Conservation (phyloP, 2,888 invertebrate species). For the Polydesmus complanatus region DNA sequence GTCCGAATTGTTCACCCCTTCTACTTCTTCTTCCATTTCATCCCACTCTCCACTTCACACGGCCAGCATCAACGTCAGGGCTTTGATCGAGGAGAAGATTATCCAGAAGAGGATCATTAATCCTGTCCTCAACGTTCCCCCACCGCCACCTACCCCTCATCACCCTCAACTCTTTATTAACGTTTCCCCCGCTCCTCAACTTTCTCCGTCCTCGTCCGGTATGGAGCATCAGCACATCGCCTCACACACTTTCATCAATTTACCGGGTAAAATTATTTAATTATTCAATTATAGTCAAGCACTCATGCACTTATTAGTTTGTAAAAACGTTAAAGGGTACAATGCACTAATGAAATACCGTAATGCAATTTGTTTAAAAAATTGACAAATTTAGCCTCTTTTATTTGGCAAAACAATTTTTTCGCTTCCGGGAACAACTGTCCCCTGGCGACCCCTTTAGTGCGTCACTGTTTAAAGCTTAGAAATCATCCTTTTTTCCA, state of each 20-base stretch:
- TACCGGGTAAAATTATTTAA: neutral
- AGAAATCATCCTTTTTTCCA: no score
- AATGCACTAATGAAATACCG: no score
- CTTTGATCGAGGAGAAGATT: constrained; percentile 83
- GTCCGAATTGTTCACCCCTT: neutral
- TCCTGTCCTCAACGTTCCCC: constrained; percentile 4
- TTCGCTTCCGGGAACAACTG: no score
- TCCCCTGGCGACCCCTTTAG: no score
- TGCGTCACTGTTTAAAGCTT: no score
- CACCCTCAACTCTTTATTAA: neutral
- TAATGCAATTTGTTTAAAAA: no score
- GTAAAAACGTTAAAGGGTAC: no score
- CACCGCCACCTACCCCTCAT: constrained; percentile 2
- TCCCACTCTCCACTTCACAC: constrained; percentile 63
- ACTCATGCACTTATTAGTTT: no score
- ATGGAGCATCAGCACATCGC: neutral
- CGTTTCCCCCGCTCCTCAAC: neutral
- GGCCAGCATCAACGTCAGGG: constrained; percentile 78
- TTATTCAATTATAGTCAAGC: no score
- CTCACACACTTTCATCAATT: neutral
- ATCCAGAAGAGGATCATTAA: constrained; percentile 58
- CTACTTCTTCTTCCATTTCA: no score
- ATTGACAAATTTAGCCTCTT: no score
- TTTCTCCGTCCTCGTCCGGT: neutral
- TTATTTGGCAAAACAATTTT: no score